These are phyloP conservation scores for Bufo bufo DNA, from an alignment of 2,113 vertebrate species.

Conservation along the genomic window DNA sequence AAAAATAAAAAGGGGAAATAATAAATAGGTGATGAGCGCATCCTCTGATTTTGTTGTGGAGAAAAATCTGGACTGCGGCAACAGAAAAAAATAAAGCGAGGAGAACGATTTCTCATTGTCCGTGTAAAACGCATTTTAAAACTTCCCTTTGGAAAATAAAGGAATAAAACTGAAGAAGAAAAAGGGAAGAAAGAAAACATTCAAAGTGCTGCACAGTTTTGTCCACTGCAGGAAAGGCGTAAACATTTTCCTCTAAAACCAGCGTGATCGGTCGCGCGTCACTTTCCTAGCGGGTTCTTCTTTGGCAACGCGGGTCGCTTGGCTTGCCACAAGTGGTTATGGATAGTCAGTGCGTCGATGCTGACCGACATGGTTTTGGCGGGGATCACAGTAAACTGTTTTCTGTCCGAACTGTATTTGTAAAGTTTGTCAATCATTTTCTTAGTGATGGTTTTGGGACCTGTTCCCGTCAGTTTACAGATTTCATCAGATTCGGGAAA, in stretches of 20 bases:
- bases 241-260: constrained; percentile 39
- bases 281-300: constrained; percentile 78
- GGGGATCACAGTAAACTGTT: constrained; percentile 92
- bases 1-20: neutral
- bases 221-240: constrained; percentile 61
- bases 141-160: constrained; percentile 19
- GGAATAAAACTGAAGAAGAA: constrained; percentile 1
- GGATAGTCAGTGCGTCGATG: constrained; percentile 93
- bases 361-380: constrained; percentile 94
- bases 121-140: constrained; percentile 60
- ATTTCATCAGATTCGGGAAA: constrained; percentile 90
- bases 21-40: constrained; percentile 5
- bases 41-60: constrained; percentile 53
- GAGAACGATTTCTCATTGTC: neutral
- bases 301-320: constrained; percentile 85
- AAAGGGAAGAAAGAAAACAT: constrained; percentile 49
- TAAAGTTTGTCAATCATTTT: constrained; percentile 97
- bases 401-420: constrained; percentile 96
- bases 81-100: neutral
- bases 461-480: constrained; percentile 87
- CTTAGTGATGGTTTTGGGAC: constrained; percentile 84
- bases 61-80: neutral
- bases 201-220: constrained; percentile 62
- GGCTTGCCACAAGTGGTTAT: constrained; percentile 93
- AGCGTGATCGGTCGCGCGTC: constrained; percentile 59